Evolutionary conservation across 2,113 vertebrate species (phyloP).

Genomic region (Pygoscelis adeliae): DNA sequence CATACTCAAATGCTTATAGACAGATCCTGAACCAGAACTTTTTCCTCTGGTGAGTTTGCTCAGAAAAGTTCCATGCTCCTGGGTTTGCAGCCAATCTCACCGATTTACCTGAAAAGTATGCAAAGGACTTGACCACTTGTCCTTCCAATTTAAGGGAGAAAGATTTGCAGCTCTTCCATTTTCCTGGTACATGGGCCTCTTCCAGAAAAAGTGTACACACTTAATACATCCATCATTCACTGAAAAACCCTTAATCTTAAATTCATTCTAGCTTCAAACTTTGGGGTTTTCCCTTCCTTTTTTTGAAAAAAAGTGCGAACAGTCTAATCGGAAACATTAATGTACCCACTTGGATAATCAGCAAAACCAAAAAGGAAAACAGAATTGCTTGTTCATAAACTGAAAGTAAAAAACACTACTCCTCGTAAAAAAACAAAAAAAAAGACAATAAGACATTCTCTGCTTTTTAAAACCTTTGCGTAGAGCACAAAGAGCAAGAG

Average conservation of each 20-base stretch:
- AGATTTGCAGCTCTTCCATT: neutral
- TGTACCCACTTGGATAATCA: neutral
- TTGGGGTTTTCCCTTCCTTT: fast-evolving
- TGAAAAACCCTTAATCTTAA: neutral
- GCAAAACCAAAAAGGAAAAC: neutral
- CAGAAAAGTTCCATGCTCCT: neutral
- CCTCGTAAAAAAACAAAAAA: too few species aligned
- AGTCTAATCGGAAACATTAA: neutral
- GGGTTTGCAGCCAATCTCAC: neutral
- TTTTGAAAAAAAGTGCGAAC: neutral
- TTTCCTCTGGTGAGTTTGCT: neutral
- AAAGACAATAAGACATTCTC: neutral
- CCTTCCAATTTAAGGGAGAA: neutral
- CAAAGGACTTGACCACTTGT: neutral
- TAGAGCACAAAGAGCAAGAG: neutral
- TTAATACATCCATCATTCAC: neutral
- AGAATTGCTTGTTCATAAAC: neutral
- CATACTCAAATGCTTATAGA: neutral
- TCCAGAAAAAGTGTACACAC: neutral
- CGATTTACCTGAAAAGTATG: neutral
- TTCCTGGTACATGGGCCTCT: neutral
- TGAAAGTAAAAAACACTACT: neutral
- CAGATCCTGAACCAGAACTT: neutral
- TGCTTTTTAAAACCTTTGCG: neutral
- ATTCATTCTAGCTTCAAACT: neutral